Evolutionary conservation across 64 coral and sea anemone species (phyloP).

Genomic region (Exaiptasia diaphana): DNA sequence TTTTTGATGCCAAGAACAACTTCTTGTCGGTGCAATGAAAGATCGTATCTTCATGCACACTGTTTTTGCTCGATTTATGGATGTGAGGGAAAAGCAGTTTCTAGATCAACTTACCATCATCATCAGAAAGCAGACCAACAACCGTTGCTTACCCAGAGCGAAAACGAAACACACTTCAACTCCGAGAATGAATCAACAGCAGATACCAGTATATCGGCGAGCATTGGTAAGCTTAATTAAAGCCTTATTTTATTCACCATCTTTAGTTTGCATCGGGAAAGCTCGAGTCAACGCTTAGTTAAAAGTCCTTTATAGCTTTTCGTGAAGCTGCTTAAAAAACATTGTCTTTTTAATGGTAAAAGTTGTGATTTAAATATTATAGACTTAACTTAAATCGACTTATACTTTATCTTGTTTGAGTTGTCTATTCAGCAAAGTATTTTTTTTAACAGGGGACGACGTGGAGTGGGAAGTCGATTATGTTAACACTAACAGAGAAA

Average conservation of each 20-base stretch:
- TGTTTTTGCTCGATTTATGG: slow-evolving; percentile 24
- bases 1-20: slow-evolving; percentile 6
- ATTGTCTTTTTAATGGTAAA: no score
- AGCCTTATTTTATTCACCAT: no score
- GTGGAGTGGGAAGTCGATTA: neutral
- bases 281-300: no score
- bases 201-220: neutral
- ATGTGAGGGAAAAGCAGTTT: slow-evolving; percentile 51
- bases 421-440: no score
- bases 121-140: neutral
- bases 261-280: neutral
- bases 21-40: slow-evolving; percentile 1
- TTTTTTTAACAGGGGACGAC: neutral
- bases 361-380: no score
- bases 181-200: neutral
- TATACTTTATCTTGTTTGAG: no score
- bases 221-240: neutral
- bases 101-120: slow-evolving; percentile 40
- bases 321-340: no score
- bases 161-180: neutral
- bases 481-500: neutral
- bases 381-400: no score
- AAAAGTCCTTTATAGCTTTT: no score
- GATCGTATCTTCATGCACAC: slow-evolving; percentile 13
- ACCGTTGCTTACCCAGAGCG: neutral